Conservation (phyloP, 2,797 vertebrate species). For the Lophotriccus pileatus region DNA sequence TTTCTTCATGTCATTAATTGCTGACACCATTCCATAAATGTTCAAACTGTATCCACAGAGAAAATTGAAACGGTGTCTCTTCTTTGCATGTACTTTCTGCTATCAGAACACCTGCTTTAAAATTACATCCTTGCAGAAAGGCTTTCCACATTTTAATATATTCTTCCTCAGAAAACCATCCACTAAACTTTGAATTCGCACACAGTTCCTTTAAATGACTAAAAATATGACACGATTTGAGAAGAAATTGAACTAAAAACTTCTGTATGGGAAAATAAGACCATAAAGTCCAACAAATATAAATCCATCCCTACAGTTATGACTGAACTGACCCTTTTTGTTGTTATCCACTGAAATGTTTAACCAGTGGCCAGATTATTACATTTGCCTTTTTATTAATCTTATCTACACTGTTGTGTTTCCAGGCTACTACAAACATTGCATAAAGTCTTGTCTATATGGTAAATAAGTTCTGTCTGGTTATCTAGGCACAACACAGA, state of each 20-base stretch:
- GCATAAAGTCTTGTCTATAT: background rate
- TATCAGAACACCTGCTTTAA: background rate
- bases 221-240: background rate
- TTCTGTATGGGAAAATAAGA: background rate
- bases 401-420: background rate
- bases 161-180: background rate
- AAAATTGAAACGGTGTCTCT: background rate
- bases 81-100: background rate
- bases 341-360: background rate
- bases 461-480: background rate
- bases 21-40: background rate
- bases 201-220: background rate
- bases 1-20: background rate
- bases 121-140: background rate
- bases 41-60: background rate
- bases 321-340: background rate
- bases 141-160: background rate
- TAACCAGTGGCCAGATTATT: background rate
- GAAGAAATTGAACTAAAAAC: background rate
- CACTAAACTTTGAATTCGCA: background rate
- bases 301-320: background rate
- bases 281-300: background rate
- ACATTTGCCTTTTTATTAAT: constrained; percentile 4
- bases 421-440: background rate
- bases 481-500: background rate